phyloP scores from a whole-genome alignment of 2,797 vertebrate species.

The Hoplostethus atlanticus region DNA sequence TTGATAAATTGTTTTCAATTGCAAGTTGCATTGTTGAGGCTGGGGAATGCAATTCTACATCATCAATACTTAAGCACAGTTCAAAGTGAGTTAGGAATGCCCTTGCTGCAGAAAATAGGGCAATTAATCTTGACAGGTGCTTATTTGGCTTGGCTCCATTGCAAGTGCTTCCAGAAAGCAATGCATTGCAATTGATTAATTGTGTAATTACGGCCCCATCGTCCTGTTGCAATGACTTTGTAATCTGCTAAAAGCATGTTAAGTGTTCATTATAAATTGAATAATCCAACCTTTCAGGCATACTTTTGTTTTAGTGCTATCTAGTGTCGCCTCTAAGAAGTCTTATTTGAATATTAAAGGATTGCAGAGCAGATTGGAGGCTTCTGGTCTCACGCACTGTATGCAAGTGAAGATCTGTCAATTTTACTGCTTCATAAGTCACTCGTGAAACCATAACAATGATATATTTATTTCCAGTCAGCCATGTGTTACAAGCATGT shows the following conservation, averaged over 20 bases:
- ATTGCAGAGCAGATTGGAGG: slow-evolving; percentile 11
- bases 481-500: background rate
- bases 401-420: background rate
- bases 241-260: slow-evolving; percentile 38
- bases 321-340: background rate
- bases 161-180: slow-evolving; percentile 53
- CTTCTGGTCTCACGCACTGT: background rate
- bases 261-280: slow-evolving; percentile 50
- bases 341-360: slow-evolving; percentile 17
- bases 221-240: slow-evolving; percentile 47
- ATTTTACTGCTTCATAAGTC: slow-evolving; percentile 29
- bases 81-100: slow-evolving; percentile 56
- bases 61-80: slow-evolving; percentile 44
- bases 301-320: slow-evolving; percentile 34
- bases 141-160: slow-evolving; percentile 69
- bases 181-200: slow-evolving; percentile 77
- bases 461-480: background rate
- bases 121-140: slow-evolving; percentile 71
- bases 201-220: slow-evolving; percentile 69
- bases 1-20: slow-evolving; percentile 48
- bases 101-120: slow-evolving; percentile 59
- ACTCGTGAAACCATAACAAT: slow-evolving; percentile 23
- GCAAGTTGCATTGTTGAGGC: slow-evolving; percentile 45
- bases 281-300: slow-evolving; percentile 44
- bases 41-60: slow-evolving; percentile 31